Evolutionary conservation across 2,888 invertebrate species (phyloP).

Genomic region (Emmelina monodactyla): DNA sequence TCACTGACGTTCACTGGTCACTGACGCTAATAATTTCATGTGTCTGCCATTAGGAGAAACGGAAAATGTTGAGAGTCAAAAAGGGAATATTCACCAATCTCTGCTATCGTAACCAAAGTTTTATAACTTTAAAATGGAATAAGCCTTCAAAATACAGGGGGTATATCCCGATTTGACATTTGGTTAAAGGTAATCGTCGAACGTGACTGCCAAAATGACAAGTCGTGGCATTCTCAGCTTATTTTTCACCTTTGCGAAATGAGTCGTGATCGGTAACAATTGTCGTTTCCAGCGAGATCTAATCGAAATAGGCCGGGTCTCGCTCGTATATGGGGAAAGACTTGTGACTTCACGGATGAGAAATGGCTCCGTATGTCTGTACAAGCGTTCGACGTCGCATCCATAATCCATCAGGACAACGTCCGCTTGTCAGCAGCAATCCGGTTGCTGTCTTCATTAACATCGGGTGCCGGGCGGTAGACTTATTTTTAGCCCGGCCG

Average conservation of each 20-base stretch:
- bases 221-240: conserved; percentile 60
- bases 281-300: conserved; percentile 37
- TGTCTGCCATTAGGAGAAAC: too few relatives aligned
- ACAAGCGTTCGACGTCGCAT: conserved; percentile 4
- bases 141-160: too few relatives aligned
- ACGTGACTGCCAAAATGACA: conserved; percentile 60
- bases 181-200: conserved; percentile 21
- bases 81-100: too few relatives aligned
- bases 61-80: too few relatives aligned
- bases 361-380: conserved; percentile 8
- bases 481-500: conserved; percentile 37
- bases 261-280: conserved; percentile 59
- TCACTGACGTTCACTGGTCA: too few relatives aligned
- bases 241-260: conserved; percentile 62
- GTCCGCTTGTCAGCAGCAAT: conserved; percentile 28
- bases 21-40: too few relatives aligned
- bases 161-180: conserved; percentile 51
- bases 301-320: conserved; percentile 44
- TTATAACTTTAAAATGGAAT: too few relatives aligned
- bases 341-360: conserved; percentile 1
- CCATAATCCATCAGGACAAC: conserved; percentile 24
- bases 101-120: too few relatives aligned
- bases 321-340: background rate
- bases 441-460: conserved; percentile 37
- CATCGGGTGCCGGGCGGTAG: conserved; percentile 23